Evolutionary conservation across 2,113 vertebrate genomes (phyloP), one percentile per base, ranked within the genome.

Genomic region (Tyrannus savana): DNA sequence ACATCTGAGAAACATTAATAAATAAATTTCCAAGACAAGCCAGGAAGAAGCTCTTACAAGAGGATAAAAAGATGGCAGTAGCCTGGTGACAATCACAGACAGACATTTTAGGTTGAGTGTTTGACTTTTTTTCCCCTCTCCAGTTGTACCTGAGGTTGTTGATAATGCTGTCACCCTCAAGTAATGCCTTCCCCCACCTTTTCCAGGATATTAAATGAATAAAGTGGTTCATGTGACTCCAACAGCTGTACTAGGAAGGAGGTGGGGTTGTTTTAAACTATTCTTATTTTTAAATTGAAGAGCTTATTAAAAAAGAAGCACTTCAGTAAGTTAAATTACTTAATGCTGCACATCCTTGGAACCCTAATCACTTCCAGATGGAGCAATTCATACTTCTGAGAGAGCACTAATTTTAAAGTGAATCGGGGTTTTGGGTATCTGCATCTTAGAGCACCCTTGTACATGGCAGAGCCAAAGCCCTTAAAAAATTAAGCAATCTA

Each of bases 341-440:
- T 96, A 97, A 95, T 94, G 88, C 96, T 93, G 69, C 58, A 84
- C 76, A 97, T 97, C 96, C 86, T 89, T 96, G 58, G 95, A 97
- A 95, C 97, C 93, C 56, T 97, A 97, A 98, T 97, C 93, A 96
- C 87, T 97, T 97, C 89, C 85, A 98, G 95, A 97, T 97, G 93
- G 94, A 97, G 92, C 82, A 96, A 96, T 96, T 97, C 97, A 96
- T 97, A 95, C 95, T 92, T 97, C 93, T 97, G 73, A 95, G 95
- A 94, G 92, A 95, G 83, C 89, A 69, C 93, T 97, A 95, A 97
- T 97, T 98, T 96, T 89, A 96, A 97, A 97, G 73, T 88, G 81
- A 96, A 92, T 93, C 52, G 69, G 76, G 96, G 86, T 41, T 95
- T 87, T 95, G 91, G 93, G 59, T 85, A 96, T 97, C 89, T 90